These are phyloP conservation scores for Arctopsyche grandis DNA, from an alignment of 1,140 invertebrate genomes.

Conservation along the genomic window DNA sequence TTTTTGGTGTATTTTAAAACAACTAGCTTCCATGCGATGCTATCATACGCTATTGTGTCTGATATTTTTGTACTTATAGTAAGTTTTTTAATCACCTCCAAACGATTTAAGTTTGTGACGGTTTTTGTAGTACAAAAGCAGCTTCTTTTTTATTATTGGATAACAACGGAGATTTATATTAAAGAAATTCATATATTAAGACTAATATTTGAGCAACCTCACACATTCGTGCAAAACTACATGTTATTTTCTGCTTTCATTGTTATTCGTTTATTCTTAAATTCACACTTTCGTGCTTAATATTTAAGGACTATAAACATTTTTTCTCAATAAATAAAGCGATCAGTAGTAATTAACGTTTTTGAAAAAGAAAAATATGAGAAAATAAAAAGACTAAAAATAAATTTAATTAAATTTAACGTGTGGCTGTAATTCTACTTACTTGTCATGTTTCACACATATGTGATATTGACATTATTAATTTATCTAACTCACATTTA, in stretches of 20 bases:
- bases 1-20: conserved; percentile 17
- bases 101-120: background rate
- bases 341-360: no score
- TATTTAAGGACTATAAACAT: background rate
- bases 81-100: conserved; percentile 15
- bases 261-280: background rate
- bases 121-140: conserved; percentile 36
- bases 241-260: conserved; percentile 47
- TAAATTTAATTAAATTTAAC: no score
- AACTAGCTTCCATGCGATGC: conserved; percentile 34
- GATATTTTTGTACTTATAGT: conserved; percentile 55
- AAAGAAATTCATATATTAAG: background rate
- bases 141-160: background rate
- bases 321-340: no score
- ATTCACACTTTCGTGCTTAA: background rate
- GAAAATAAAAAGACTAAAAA: no score
- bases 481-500: no score
- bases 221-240: background rate
- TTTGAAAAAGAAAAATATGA: no score
- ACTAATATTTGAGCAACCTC: background rate
- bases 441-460: no score
- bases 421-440: no score
- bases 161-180: background rate
- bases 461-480: no score
- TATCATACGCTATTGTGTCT: conserved; percentile 47